These are phyloP conservation scores for Cecropterus lyciades DNA, from an alignment of 1,140 invertebrate species.

Conservation along the genomic window DNA sequence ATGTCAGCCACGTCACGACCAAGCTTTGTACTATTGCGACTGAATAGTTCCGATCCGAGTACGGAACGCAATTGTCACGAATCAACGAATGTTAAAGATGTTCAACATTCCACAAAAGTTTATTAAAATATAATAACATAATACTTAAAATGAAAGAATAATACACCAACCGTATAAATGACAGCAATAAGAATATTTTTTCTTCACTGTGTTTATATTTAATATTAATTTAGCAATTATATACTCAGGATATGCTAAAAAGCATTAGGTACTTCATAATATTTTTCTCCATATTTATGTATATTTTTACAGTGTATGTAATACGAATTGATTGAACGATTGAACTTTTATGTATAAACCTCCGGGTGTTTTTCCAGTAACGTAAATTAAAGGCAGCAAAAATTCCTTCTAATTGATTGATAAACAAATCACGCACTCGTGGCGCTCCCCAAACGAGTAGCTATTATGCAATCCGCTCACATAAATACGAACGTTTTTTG, in stretches of 20 bases:
- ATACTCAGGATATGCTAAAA: too few species aligned
- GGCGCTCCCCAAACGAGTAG: constrained; percentile 62
- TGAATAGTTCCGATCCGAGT: constrained; percentile 69
- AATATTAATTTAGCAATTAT: too few species aligned
- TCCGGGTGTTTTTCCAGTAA: not conserved
- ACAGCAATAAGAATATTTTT: too few species aligned
- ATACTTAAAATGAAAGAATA: not conserved
- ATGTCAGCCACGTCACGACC: constrained; percentile 81
- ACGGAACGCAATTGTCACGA: constrained; percentile 62
- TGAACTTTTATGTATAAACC: not conserved
- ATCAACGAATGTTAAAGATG: constrained; percentile 28
- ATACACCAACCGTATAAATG: too few species aligned
- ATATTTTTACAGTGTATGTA: not conserved
- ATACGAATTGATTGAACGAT: too few species aligned
- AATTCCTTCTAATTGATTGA: constrained; percentile 44
- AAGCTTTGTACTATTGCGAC: constrained; percentile 70
- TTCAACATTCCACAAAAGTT: constrained; percentile 6
- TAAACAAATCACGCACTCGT: constrained; percentile 62
- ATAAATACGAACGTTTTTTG: constrained; percentile 64
- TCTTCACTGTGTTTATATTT: too few species aligned
- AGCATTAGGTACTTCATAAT: too few species aligned
- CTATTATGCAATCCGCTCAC: constrained; percentile 77
- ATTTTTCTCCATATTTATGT: too few species aligned
- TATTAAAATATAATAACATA: not conserved
- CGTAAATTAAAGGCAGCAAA: constrained; percentile 33